phyloP scores from a whole-genome alignment of 2,888 invertebrate species.

The Athalia cordata region DNA sequence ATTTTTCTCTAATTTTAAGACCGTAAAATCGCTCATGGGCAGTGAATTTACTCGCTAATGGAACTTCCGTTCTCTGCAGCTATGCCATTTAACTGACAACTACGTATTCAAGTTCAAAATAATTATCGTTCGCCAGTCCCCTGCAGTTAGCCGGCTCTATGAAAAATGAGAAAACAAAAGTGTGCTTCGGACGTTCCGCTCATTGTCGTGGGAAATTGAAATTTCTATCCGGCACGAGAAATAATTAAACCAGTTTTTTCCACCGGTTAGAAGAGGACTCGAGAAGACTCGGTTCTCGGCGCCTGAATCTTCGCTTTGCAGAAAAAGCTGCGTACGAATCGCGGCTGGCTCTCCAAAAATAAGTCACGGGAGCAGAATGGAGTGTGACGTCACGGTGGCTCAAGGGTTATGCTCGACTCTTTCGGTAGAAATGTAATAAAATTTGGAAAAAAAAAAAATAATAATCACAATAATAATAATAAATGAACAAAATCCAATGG shows the following conservation, averaged over 20 bases:
- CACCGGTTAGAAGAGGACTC: constrained; percentile 25
- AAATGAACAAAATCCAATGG: constrained; percentile 23
- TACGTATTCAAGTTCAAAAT: neutral
- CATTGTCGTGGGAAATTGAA: constrained; percentile 32
- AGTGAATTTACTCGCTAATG: no score
- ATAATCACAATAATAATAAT: constrained; percentile 2
- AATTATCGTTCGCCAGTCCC: constrained; percentile 22
- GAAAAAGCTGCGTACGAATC: constrained; percentile 2
- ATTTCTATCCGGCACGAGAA: neutral
- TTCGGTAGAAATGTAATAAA: constrained; percentile 16
- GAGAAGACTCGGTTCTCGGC: constrained; percentile 13
- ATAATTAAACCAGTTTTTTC: constrained; percentile 25
- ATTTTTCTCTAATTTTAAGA: neutral
- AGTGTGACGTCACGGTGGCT: constrained; percentile 24
- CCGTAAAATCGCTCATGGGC: no score
- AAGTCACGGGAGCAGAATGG: constrained; percentile 37
- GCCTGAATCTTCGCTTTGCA: constrained; percentile 16
- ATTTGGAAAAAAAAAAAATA: neutral
- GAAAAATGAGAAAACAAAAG: neutral
- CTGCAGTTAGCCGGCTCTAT: neutral
- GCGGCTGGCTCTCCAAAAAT: constrained; percentile 37
- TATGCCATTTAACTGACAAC: neutral
- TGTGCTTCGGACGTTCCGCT: constrained; percentile 9
- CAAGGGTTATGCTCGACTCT: constrained; percentile 17
- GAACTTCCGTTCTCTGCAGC: no score